phyloP scores from a whole-genome alignment of 2,113 vertebrate genomes.

The Prolemur simus region DNA sequence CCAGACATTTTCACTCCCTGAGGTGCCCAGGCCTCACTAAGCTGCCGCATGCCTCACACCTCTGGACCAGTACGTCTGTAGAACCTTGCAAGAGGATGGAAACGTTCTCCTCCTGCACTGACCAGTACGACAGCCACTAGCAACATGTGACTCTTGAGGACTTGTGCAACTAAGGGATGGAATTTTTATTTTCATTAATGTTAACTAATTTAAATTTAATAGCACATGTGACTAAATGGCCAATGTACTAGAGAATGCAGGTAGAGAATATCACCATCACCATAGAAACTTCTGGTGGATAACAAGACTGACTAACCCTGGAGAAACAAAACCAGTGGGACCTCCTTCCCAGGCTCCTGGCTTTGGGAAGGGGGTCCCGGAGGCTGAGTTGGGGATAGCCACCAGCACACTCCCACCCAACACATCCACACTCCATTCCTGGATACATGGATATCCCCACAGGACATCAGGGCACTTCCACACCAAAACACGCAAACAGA shows the following conservation, averaged over 20 bases:
- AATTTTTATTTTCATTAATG: constrained; percentile 5
- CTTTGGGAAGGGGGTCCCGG: background rate
- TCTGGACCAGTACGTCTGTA: background rate
- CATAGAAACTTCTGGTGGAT: background rate
- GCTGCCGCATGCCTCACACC: background rate
- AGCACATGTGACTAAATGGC: background rate
- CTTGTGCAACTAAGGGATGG: background rate
- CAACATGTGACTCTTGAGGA: background rate
- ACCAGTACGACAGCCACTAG: background rate
- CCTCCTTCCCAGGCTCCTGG: background rate
- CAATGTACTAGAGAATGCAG: background rate
- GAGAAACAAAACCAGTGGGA: background rate
- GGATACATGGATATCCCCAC: background rate
- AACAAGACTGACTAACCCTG: fast-evolving
- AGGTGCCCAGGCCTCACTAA: background rate
- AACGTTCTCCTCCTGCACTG: background rate
- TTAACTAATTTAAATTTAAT: background rate
- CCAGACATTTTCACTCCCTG: background rate
- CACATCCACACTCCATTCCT: background rate
- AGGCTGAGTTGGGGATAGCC: background rate
- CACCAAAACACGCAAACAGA: background rate
- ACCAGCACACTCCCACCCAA: background rate
- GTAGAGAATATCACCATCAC: background rate
- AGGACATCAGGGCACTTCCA: background rate
- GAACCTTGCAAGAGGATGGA: background rate